A percentile compares a stretch with the other conserved stretches of the same genome.
Evolutionary conservation across 2,113 vertebrate genomes (phyloP).

Genomic region (Pelodiscus sinensis): DNA sequence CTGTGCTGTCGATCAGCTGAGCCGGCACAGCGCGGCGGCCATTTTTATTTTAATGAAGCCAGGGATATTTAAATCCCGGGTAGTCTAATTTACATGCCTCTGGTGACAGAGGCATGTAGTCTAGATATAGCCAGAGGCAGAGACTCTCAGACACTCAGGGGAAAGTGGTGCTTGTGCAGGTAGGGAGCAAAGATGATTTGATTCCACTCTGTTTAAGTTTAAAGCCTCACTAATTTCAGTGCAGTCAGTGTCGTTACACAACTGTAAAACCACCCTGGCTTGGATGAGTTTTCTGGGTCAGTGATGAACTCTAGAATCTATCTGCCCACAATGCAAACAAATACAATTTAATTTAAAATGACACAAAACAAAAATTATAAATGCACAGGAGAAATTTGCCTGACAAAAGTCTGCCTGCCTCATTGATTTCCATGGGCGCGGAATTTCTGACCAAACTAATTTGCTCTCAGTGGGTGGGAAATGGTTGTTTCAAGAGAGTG

Average conservation of each 20-base stretch:
- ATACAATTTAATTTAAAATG: not conserved
- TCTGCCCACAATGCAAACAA: not conserved
- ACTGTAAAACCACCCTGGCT: not conserved
- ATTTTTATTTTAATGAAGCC: no score
- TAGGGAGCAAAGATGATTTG: not conserved
- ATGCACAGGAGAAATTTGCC: fast-evolving
- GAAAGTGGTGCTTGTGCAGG: not conserved
- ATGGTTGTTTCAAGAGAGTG: not conserved
- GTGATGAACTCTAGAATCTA: not conserved
- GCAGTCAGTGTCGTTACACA: not conserved
- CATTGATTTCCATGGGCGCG: not conserved
- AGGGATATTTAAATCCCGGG: no score
- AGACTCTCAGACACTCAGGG: not conserved
- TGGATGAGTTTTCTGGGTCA: not conserved
- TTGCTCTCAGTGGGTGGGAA: not conserved
- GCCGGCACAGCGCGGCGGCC: no score
- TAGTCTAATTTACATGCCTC: no score
- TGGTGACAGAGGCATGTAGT: no score
- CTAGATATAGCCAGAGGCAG: not conserved
- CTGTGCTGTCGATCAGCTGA: no score
- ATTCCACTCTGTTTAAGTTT: not conserved
- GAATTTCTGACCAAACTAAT: not conserved
- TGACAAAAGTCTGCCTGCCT: not conserved
- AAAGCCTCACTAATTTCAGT: not conserved
- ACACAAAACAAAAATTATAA: not conserved